Percentiles rank a stretch among this genome's conserved stretches.
phyloP scores from a whole-genome alignment of 2,113 vertebrate genomes.

The Xyliphius kryptos region DNA sequence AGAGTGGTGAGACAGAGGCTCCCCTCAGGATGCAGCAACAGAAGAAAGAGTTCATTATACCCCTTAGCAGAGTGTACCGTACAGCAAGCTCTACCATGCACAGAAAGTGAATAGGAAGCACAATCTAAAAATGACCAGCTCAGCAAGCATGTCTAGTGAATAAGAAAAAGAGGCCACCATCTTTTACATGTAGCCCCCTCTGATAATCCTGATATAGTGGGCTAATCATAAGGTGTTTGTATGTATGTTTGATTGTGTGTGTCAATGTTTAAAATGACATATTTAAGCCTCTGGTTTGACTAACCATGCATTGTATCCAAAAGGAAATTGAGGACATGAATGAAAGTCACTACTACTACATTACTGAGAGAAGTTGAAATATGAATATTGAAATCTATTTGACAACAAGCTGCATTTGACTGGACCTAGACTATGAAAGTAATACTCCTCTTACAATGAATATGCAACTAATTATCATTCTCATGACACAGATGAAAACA shows the following conservation, averaged over 20 bases:
- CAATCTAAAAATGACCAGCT: conserved; percentile 33
- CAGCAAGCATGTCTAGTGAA: conserved; percentile 33
- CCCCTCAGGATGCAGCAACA: conserved; percentile 16
- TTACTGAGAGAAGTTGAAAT: too few species aligned
- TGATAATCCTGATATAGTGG: neutral
- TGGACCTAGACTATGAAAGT: too few species aligned
- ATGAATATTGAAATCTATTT: too few species aligned
- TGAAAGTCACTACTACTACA: too few species aligned
- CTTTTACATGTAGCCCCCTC: neutral
- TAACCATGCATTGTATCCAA: too few species aligned
- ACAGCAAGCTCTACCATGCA: conserved; percentile 25
- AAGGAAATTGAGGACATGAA: too few species aligned
- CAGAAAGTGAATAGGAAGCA: conserved; percentile 46
- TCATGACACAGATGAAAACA: too few species aligned
- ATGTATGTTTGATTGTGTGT: neutral
- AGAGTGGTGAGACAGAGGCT: conserved; percentile 8
- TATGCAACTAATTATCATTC: too few species aligned
- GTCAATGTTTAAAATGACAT: too few species aligned
- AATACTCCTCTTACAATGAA: too few species aligned
- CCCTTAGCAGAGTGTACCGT: conserved; percentile 15
- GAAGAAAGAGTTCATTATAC: conserved; percentile 39
- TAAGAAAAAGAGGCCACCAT: conserved; percentile 28
- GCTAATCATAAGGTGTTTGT: neutral
- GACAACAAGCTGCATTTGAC: too few species aligned
- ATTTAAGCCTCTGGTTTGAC: too few species aligned